Evolutionary conservation across 2,888 invertebrate genomes (phyloP).

Genomic region (Galerucella calmariensis): DNA sequence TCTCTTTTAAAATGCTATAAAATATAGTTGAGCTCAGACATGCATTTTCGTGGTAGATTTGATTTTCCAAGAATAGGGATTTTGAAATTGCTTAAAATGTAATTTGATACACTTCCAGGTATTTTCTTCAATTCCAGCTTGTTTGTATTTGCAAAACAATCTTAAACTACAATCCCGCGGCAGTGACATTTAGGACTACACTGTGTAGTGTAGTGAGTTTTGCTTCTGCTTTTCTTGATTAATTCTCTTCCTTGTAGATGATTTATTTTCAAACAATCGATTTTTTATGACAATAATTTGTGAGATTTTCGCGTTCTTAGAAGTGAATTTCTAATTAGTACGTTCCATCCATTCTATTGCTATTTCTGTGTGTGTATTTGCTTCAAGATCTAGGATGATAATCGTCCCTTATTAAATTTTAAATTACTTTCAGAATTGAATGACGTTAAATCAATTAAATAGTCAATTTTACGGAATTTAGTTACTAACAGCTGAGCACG

Average conservation of each 20-base stretch:
- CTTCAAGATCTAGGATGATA: neutral
- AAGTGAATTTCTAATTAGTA: too few species aligned
- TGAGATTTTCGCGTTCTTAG: too few species aligned
- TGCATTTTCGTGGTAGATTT: slow-evolving; percentile 1
- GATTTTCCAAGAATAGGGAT: neutral
- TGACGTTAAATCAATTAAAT: neutral
- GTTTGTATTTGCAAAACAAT: too few species aligned
- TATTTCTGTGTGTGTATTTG: neutral
- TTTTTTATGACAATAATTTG: too few species aligned
- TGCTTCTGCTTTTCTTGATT: too few species aligned
- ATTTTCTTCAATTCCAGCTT: neutral
- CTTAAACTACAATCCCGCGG: too few species aligned
- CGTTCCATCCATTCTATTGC: too few species aligned
- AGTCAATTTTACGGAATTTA: neutral
- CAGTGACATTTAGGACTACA: too few species aligned
- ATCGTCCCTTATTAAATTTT: neutral
- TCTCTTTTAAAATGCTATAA: too few species aligned
- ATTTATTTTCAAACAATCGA: too few species aligned
- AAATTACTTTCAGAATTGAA: neutral
- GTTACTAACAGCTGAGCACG: neutral
- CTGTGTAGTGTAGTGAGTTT: too few species aligned
- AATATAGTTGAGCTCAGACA: neutral
- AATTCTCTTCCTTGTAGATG: too few species aligned
- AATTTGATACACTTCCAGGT: slow-evolving; percentile 5
- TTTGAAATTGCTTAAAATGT: neutral